Base-by-base conservation (phyloP, 2,888 invertebrate species). In the Lithophane semibrunnea region DNA sequence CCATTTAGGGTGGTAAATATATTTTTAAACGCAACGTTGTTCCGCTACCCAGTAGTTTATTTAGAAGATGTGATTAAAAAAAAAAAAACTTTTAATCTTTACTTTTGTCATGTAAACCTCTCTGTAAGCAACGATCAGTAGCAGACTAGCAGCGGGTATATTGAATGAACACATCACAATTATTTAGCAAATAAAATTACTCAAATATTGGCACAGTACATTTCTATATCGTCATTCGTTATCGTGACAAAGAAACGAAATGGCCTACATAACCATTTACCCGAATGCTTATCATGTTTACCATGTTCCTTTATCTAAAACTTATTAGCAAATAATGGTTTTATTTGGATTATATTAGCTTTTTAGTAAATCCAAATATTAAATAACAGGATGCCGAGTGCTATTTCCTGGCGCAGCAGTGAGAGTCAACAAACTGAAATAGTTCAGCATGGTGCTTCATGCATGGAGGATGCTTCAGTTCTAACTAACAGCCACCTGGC, bases 401-500 rank as follows among this genome's bases (percentile, higher is more conserved):
- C 67, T 83, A 58, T 73, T 66, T 67, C 37, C 60, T 37, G 44
- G 24, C 44, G 29, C 18, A 64, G 47, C 44, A 21, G 47, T 67
- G 44, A 56, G 52, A 66, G 69, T 29, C 76, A 58, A 75, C 82
- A 60, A 42, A 81, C 54, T 21, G 44, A 85, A 84, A 74, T 76
- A 72, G 84, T 86, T 85, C 86, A 85, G 73, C 70, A 56, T 47
- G 56, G 54, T 69, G 65, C 77, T 69, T 61, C 72, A 77, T 70
- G 49, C 58, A 69, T 49, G 70, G 68, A 84, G 86, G 82, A 82
- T 65, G 64, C 84, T 85, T 72, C 64, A 76, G 54, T 68, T 82
- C 52, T 73, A 73, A 75, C 82, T 9, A 75, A 82, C 82, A 72
- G 58, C 44, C 58, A 66, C 63, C 75, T 73, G 64, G 56, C 66